phyloP scores from a whole-genome alignment of 2,888 invertebrate species.

The Leptinotarsa peninsularis region DNA sequence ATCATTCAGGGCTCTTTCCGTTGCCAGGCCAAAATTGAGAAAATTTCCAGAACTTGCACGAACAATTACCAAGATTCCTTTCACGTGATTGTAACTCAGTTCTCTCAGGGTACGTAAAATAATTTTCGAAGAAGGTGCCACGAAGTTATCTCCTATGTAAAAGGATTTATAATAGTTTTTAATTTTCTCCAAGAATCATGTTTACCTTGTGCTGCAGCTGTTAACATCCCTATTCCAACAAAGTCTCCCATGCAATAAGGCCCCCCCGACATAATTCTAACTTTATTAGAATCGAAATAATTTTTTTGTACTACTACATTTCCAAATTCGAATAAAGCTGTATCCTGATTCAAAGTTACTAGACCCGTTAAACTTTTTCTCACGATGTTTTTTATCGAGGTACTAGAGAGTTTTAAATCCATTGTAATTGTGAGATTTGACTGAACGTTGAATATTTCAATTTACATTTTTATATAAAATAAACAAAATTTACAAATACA shows the following conservation, averaged over 20 bases:
- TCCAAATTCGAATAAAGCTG: constrained; percentile 60
- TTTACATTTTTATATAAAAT: not conserved
- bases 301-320: constrained; percentile 61
- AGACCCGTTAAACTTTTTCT: constrained; percentile 37
- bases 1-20: constrained; percentile 76
- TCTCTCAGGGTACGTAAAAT: constrained; percentile 62
- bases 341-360: constrained; percentile 54
- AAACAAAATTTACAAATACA: too few relatives aligned
- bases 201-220: constrained; percentile 78
- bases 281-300: constrained; percentile 62
- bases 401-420: constrained; percentile 11
- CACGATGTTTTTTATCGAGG: not conserved
- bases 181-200: constrained; percentile 5
- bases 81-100: constrained; percentile 61
- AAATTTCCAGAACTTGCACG: constrained; percentile 84
- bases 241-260: constrained; percentile 66
- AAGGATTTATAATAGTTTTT: constrained; percentile 15
- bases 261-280: constrained; percentile 79
- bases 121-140: constrained; percentile 56
- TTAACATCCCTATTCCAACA: constrained; percentile 84
- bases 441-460: not conserved
- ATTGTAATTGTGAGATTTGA: not conserved
- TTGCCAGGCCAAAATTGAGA: constrained; percentile 84
- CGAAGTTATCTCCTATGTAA: constrained; percentile 57
- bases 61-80: constrained; percentile 79